These are phyloP conservation scores for Thryonomys swinderianus DNA, from an alignment of 2,113 vertebrate genomes.

Conservation along the genomic window DNA sequence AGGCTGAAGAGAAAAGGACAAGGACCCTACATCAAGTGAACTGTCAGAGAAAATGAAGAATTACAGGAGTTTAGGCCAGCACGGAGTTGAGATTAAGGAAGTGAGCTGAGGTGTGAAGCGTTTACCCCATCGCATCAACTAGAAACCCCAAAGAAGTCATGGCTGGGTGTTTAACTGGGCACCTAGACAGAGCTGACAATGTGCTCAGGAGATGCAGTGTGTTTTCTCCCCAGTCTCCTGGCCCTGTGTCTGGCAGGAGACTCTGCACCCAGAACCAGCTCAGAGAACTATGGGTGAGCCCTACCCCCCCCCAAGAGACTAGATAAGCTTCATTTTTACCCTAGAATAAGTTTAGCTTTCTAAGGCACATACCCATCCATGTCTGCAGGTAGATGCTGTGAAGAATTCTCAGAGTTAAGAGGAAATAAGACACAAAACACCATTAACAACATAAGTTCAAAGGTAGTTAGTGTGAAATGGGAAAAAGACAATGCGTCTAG, in stretches of 20 bases:
- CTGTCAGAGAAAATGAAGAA: background rate
- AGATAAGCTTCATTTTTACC: background rate
- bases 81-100: background rate
- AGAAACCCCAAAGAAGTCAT: background rate
- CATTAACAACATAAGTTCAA: background rate
- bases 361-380: background rate
- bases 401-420: background rate
- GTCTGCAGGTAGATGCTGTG: background rate
- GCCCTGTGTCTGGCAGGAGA: background rate
- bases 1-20: background rate
- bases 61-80: background rate
- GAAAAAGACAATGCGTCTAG: background rate
- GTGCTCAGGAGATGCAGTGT: background rate
- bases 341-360: background rate
- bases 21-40: background rate
- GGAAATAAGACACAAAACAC: background rate
- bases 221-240: background rate
- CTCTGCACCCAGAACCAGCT: background rate
- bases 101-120: background rate
- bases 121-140: background rate
- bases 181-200: background rate
- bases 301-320: background rate
- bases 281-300: background rate
- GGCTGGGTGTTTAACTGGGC: background rate
- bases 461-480: background rate